Base-by-base conservation (phyloP, 2,888 invertebrate genomes). In the Hololepta plana region DNA sequence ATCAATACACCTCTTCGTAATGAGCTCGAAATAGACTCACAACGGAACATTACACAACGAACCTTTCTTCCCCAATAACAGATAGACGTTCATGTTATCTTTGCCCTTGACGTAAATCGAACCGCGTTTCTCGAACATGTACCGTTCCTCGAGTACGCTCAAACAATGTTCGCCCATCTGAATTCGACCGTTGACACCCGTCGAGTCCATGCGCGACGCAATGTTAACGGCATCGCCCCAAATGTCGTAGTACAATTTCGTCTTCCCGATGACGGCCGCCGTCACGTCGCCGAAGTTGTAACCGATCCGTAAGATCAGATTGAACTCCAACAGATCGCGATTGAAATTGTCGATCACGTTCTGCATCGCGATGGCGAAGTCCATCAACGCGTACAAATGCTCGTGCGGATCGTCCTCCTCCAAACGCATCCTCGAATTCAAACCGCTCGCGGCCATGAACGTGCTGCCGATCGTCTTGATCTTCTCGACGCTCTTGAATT, bases 201-300 rank as follows among this genome's bases (percentile, higher is more conserved):
- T 95, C 1, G 88, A 85, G 53, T 96, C 95, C 96, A 96, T 96
- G 27, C 95, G 64, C 4, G 87, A 87, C 0, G 95, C 88, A 30
- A 95, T 90, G 51, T 96, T 96, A 0, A 96, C 95, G 0, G 95
- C 88, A 51, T 96, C 95, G 0, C 95, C 95, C 95, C 95, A 96
- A 41, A 95, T 95, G 51, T 95, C 95, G 44, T 93, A 96, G 51
- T 88, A 85, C 32, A 96, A 59, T 48, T 95, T 96, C 2, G 84
- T 84, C 4, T 91, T 91, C 0, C 95, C 95, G 27, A 96, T 93
- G 3, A 96, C 82, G 2, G 93, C 93, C 0, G 95, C 91, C 0
- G 93, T 93, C 0, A 96, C 90, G 40, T 93, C 91, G 0, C 95
- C 95, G 40, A 76, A 80, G 55, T 95, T 93, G 46, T 75, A 85